Conservation (phyloP, 1,140 invertebrate species). For the Scaptomyza hsui region DNA sequence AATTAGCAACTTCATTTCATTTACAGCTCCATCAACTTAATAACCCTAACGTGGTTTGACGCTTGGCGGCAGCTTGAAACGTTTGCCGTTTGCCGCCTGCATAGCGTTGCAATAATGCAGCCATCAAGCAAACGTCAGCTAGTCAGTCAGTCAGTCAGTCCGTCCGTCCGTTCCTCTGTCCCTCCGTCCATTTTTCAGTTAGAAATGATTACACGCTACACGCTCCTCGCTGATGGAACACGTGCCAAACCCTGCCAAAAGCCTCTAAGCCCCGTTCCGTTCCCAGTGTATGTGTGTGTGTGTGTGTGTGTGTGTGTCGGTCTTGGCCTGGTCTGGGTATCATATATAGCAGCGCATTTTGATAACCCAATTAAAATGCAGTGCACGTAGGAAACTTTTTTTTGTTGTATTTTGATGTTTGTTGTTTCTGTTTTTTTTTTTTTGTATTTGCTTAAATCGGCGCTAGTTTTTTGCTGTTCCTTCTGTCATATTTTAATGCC, state of each 20-base stretch:
- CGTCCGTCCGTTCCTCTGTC: not conserved
- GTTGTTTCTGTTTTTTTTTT: not conserved
- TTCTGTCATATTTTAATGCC: slow-evolving; percentile 73
- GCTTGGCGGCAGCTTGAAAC: slow-evolving; percentile 33
- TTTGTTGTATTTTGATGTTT: not conserved
- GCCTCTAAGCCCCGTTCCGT: slow-evolving; percentile 47
- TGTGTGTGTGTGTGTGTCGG: slow-evolving; percentile 14
- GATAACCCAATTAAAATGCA: slow-evolving; percentile 49
- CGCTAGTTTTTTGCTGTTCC: slow-evolving; percentile 66
- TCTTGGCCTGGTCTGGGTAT: slow-evolving; percentile 20
- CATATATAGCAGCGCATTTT: slow-evolving; percentile 25
- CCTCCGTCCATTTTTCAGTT: slow-evolving; percentile 51
- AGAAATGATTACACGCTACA: slow-evolving; percentile 23
- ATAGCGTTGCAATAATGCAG: slow-evolving; percentile 6
- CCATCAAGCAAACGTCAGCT: slow-evolving; percentile 23
- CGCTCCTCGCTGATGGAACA: slow-evolving; percentile 32
- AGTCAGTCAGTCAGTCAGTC: slow-evolving; percentile 4
- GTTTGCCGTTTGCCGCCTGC: slow-evolving; percentile 21
- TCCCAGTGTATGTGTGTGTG: too few species aligned
- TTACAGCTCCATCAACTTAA: slow-evolving; percentile 45
- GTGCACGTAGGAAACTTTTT: slow-evolving; percentile 48
- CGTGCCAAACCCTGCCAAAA: slow-evolving; percentile 60
- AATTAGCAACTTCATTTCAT: slow-evolving; percentile 55
- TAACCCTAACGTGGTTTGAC: slow-evolving; percentile 45
- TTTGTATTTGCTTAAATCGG: slow-evolving; percentile 60